Base-by-base conservation (phyloP, 2,888 invertebrate species). In the Apoda limacodes region DNA sequence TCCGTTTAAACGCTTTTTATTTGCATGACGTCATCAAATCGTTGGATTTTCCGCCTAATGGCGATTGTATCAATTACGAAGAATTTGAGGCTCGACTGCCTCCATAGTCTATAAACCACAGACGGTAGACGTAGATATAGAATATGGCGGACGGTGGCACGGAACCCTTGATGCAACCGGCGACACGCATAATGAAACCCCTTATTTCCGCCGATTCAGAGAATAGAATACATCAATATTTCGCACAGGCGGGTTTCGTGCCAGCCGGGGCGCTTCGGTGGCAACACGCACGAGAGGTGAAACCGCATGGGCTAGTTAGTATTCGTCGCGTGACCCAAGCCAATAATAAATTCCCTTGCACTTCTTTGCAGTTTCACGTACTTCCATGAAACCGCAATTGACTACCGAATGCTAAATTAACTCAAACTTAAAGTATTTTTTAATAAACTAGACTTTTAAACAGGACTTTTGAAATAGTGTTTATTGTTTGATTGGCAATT, bases 301-400 rank as follows among this genome's bases (percentile, higher is more conserved):
- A 49, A 45, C 54, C 47, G 48, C 52, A 47, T 47, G 35, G 52
- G 39, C 35, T 46, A 35, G 31, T 78, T 70, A 66, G 60, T 66
- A 80, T 76, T 64, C 78, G 51, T 64, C 61, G 63, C 66, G 64
- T 63, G 65, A 57, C 59, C 49, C 37, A 37, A 40, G 46, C 54
- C 64, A 58, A 71, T 75, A 68, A 75, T 74, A 72, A 63, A 78
- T 76, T 70, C 76, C 65, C 67, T 66, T 75, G 75, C 76, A 78
- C 74, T 78, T n/a, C n/a, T n/a, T n/a, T 76, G 75, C 76, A 76
- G 62, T 74, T 75, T 78, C 66, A 62, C 64, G 68, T 58, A 64
- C 51, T 74, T 69, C 71, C 71, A 62, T 70, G 69, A 71, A 74
- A 68, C 65, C 58, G 50, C 66, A 52, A 54, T 56, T 64, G 55